Conservation (phyloP, 2,888 invertebrate species). For the Sarcophaga variegata region DNA sequence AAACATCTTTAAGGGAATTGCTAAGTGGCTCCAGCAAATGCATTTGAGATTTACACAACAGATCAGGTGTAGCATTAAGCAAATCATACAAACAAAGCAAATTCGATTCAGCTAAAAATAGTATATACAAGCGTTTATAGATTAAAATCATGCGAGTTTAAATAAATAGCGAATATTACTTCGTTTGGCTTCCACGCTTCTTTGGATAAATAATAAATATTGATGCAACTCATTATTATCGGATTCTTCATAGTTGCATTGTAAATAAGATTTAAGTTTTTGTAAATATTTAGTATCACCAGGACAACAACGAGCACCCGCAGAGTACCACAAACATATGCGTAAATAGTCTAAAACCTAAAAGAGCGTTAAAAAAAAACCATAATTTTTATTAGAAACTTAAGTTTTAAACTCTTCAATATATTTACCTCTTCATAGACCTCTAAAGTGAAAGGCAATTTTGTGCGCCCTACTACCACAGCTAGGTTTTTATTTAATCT, state of each 20-base stretch:
- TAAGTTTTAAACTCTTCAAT: background rate
- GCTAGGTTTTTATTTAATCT: constrained; percentile 84
- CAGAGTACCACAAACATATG: constrained; percentile 88
- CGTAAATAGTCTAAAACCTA: constrained; percentile 87
- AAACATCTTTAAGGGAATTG: constrained; percentile 85
- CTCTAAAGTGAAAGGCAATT: constrained; percentile 87
- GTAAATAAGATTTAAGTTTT: constrained; percentile 86
- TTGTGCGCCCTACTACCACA: constrained; percentile 86
- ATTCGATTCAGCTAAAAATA: constrained; percentile 77
- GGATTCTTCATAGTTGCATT: constrained; percentile 83
- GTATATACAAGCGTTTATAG: background rate
- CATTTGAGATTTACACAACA: constrained; percentile 86
- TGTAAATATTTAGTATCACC: constrained; percentile 83
- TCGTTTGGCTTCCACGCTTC: constrained; percentile 86
- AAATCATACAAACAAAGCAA: constrained; percentile 91
- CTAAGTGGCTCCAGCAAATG: constrained; percentile 80
- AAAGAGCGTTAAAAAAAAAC: background rate
- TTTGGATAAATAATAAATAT: constrained; percentile 87
- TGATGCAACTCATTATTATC: constrained; percentile 85
- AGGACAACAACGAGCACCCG: constrained; percentile 85
- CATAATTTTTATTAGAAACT: background rate
- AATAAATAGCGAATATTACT: constrained; percentile 81
- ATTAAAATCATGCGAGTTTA: background rate
- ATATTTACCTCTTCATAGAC: constrained; percentile 88
- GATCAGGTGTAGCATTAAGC: constrained; percentile 90